Percentiles rank a stretch among this genome's conserved stretches.
phyloP scores from a whole-genome alignment of 2,888 invertebrate species.

The Cryptops parisi region DNA sequence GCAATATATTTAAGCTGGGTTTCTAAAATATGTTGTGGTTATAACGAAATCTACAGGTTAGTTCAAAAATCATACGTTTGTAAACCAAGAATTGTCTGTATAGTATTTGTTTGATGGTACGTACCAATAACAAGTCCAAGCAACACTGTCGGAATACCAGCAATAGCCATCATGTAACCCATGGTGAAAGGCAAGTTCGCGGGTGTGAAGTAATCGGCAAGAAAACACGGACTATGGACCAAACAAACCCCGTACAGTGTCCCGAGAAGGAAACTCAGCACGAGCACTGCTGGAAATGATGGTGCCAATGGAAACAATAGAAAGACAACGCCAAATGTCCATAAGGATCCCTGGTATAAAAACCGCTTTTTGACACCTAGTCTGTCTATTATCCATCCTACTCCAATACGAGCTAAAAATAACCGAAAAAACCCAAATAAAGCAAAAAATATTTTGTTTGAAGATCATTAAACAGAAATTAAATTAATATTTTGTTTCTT shows the following conservation, averaged over 20 bases:
- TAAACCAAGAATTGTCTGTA: no score
- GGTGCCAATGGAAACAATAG: background rate
- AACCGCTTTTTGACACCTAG: background rate
- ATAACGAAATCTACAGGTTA: no score
- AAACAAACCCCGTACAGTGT: background rate
- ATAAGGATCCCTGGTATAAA: background rate
- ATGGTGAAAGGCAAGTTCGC: background rate
- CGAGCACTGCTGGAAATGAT: background rate
- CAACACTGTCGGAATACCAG: background rate
- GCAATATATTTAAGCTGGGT: background rate
- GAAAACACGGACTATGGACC: conserved; percentile 2
- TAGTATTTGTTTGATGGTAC: no score
- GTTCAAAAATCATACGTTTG: no score
- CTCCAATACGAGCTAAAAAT: background rate
- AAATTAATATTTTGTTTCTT: background rate
- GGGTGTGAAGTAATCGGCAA: background rate
- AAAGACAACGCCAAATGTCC: background rate
- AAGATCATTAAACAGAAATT: background rate
- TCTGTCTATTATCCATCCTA: conserved; percentile 6
- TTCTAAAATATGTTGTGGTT: no score
- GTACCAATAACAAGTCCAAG: conserved; percentile 5
- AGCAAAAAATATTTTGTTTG: background rate
- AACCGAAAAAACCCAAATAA: background rate
- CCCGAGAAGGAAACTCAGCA: background rate
- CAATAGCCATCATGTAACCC: conserved; percentile 2